A percentile compares a stretch with the other conserved stretches of the same genome.
These are phyloP conservation scores for Capreolus pygargus DNA, from an alignment of 2,113 vertebrate genomes.

Conservation along the genomic window DNA sequence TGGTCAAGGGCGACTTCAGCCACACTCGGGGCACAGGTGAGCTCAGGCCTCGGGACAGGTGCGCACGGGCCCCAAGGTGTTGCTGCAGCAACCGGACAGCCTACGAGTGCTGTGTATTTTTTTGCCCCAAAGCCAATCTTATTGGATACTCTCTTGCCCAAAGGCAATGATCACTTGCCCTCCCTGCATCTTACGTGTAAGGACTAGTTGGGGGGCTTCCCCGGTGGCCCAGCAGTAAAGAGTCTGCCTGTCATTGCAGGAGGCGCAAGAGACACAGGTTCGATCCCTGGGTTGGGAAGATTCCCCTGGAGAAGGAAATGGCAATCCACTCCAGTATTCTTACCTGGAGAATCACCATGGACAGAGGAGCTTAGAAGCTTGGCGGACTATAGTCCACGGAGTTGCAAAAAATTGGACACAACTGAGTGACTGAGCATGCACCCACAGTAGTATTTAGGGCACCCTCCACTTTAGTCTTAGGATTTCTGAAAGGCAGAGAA, in stretches of 20 bases:
- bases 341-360: not conserved
- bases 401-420: not conserved
- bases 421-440: not conserved
- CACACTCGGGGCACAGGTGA: conserved; percentile 95
- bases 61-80: not conserved
- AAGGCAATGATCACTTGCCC: accelerated
- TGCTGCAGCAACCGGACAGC: not conserved
- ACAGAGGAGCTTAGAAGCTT: not conserved
- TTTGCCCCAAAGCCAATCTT: not conserved
- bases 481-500: not conserved
- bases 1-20: conserved; percentile 97
- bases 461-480: not conserved
- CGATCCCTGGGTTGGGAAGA: not conserved
- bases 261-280: not conserved
- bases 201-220: not conserved
- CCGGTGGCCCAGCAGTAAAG: not conserved
- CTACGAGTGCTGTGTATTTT: accelerated
- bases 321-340: not conserved
- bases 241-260: not conserved
- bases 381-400: not conserved
- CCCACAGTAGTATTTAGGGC: not conserved
- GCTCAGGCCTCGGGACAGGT: conserved; percentile 63
- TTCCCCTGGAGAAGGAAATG: not conserved
- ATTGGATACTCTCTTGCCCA: not conserved
- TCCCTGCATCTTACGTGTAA: not conserved